Evolutionary conservation across 2,797 vertebrate species (phyloP).

Genomic region (Telmatherina bonti): DNA sequence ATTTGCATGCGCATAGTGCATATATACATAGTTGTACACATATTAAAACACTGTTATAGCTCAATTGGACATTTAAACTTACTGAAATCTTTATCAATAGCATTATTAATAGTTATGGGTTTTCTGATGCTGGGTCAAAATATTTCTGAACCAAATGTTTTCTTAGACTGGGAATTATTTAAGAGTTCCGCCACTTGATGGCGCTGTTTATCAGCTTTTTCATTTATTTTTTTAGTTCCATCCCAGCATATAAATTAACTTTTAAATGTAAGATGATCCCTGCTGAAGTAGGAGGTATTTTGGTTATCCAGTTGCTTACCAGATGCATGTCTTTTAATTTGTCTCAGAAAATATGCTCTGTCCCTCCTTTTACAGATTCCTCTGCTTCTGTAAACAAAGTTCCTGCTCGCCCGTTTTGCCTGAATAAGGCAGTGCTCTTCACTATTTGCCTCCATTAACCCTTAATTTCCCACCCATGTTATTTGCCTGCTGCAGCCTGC

Average conservation of each 20-base stretch:
- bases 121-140: background rate
- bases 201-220: conserved; percentile 38
- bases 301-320: background rate
- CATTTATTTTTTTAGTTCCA: background rate
- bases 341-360: conserved; percentile 1
- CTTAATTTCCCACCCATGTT: conserved; percentile 25
- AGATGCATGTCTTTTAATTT: background rate
- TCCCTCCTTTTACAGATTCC: conserved; percentile 36
- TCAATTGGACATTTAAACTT: background rate
- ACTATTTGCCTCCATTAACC: conserved; percentile 52
- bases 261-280: conserved; percentile 9
- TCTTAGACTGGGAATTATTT: background rate
- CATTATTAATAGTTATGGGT: background rate
- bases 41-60: background rate
- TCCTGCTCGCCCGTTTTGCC: conserved; percentile 70
- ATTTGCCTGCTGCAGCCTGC: background rate
- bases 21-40: background rate
- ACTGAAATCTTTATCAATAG: background rate
- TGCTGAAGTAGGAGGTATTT: background rate
- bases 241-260: background rate
- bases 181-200: conserved; percentile 58
- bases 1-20: background rate
- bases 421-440: conserved; percentile 82
- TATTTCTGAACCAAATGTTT: background rate
- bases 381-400: conserved; percentile 63